Evolutionary conservation across 1,140 invertebrate genomes (phyloP).

Genomic region (Diabrotica virgifera): DNA sequence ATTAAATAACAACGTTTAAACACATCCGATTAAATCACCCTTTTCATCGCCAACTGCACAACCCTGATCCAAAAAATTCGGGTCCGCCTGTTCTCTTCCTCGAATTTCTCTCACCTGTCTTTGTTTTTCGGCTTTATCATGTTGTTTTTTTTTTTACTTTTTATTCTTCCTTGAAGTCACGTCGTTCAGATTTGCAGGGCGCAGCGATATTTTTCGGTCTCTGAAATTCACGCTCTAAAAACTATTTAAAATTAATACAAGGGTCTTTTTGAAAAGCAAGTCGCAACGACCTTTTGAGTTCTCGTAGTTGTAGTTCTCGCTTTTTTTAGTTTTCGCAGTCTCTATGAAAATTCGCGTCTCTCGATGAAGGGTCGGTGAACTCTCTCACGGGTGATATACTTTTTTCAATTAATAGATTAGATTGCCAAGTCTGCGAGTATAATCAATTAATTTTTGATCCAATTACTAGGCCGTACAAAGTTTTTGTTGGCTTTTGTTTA

Average conservation of each 20-base stretch:
- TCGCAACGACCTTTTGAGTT: conserved; percentile 10
- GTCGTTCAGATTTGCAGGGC: conserved; percentile 12
- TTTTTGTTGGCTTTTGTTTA: too few species aligned
- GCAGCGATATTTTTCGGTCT: conserved; percentile 12
- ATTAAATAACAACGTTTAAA: too few species aligned
- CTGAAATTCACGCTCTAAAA: conserved; percentile 17
- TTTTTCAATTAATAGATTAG: too few species aligned
- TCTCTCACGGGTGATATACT: too few species aligned
- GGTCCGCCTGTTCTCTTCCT: conserved; percentile 2
- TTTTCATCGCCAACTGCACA: too few species aligned
- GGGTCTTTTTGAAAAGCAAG: conserved; percentile 9
- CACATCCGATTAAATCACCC: too few species aligned
- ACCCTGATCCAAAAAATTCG: not conserved
- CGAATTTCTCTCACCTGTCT: conserved; percentile 18
- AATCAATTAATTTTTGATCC: too few species aligned
- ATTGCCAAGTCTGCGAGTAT: too few species aligned
- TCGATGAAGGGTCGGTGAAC: too few species aligned
- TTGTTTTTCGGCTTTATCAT: conserved; percentile 18
- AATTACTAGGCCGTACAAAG: too few species aligned
- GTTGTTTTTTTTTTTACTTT: conserved; percentile 7
- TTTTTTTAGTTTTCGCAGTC: not conserved
- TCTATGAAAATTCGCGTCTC: not conserved
- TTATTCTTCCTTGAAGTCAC: not conserved
- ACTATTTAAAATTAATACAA: conserved; percentile 17
- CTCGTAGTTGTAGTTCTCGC: not conserved